These are phyloP conservation scores for Girardinichthys multiradiatus DNA, from an alignment of 2,113 vertebrate genomes.

Conservation along the genomic window DNA sequence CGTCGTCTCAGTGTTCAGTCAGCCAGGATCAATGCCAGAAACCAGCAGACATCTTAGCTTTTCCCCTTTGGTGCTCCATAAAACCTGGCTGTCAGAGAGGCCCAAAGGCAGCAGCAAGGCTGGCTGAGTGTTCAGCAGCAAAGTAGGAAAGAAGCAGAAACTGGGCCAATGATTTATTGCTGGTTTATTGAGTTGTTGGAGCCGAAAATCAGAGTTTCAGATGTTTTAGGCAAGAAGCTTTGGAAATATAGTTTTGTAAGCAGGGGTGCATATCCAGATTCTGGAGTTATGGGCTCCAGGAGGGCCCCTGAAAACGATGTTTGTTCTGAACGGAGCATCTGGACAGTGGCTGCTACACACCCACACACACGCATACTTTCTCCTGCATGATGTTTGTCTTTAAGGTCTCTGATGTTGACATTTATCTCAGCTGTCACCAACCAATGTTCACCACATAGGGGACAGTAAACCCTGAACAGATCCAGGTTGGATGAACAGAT, in stretches of 20 bases:
- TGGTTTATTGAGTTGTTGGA: conserved; percentile 79
- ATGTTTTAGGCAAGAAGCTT: conserved; percentile 80
- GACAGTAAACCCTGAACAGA: no score
- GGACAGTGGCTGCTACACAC: conserved; percentile 36
- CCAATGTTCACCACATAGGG: no score
- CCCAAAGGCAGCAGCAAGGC: conserved; percentile 65
- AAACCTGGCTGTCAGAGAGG: conserved; percentile 63
- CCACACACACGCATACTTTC: no score
- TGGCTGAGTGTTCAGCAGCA: conserved; percentile 72
- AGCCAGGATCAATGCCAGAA: conserved; percentile 62
- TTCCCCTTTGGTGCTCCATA: conserved; percentile 59
- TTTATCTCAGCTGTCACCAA: no score
- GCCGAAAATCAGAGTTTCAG: conserved; percentile 71
- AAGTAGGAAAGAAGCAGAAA: conserved; percentile 55
- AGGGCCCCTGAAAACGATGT: conserved; percentile 7
- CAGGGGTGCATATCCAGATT: conserved; percentile 58
- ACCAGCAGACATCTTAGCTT: conserved; percentile 65
- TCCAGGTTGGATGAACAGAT: no score
- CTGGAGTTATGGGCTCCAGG: conserved; percentile 38
- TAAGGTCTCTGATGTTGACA: no score
- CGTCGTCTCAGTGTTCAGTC: conserved; percentile 47
- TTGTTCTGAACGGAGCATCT: conserved; percentile 36
- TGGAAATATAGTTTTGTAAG: conserved; percentile 70
- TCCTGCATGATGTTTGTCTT: no score
- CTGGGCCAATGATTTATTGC: conserved; percentile 73